Evolutionary conservation across 2,113 vertebrate species (phyloP), one percentile per base, ranked within the genome.

Genomic region (Daboia siamensis): DNA sequence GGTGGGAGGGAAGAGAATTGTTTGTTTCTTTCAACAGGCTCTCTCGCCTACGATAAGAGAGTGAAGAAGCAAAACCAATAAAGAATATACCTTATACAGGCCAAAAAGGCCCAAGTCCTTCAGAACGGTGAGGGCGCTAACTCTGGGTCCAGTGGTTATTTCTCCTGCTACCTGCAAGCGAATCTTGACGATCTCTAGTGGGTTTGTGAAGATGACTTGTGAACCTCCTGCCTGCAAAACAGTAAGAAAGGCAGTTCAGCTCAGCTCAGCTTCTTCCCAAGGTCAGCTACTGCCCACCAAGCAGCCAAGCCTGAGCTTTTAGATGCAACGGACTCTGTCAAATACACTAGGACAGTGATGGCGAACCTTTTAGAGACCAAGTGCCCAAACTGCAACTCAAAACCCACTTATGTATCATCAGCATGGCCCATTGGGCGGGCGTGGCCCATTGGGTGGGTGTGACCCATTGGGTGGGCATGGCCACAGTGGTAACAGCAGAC

Each of bases 131-230:
- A 98, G 96, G 59, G 98, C 98, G 15, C 98, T 97, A 97, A 98
- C 98, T 96, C 97, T 97, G 94, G 98, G 98, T 86, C 98, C 98
- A 44, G 98, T 98, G 39, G 98, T 97, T 95, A 98, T 98, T 96
- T 98, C 99, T 86, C 99, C 99, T 2, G 99, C 99, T 52, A 99
- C 99, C 96, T 99, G 99, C 96, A 99, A 97, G 61, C 99, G 99
- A 94, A 99, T 99, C 98, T 99, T 99, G 80, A 99, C 99, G 21
- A 99, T 99, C 98, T 98, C 98, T 96, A 98, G 94, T 0, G 98
- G 98, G 94, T 98, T 98, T 61, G 98, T 98, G 94, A 98, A 98
- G 96, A 98, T 98, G 95, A 98, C 98, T 93, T 98, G 98, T 15
- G 98, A 98, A 92, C 97, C 98, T 92, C 98, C 98, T 94, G 98